Base-by-base conservation (phyloP, 92 coral and sea anemone genomes). In the Siderastrea siderea region DNA sequence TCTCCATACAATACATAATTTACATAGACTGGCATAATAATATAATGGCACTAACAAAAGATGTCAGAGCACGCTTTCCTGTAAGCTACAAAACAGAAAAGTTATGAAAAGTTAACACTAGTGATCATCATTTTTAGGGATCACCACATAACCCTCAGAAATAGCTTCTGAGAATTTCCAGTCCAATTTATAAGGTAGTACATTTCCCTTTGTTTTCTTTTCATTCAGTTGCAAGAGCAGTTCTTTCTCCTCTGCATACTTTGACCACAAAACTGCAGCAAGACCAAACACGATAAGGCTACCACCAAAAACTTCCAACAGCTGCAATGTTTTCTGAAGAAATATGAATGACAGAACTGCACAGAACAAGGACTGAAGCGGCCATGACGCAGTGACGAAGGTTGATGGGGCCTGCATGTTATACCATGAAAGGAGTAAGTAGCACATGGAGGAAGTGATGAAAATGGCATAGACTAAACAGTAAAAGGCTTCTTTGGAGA, bases 371-470 rank as follows among this genome's bases (percentile, higher is more conserved):
- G 85, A 49, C 71, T 88, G 88, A 1, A 88, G 81, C 0, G 91
- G 91, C 88, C 88, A 88, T 12, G 91, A 79, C 5, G 88, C 88
- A 14, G 91, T 83, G 48, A 88, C 88, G 11, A 88, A 6, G 15
- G 91, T 81, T 16, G 91, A 66, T 12, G 88, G 85, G 7, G 77
- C 79, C 48, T 88, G 88, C 91, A 88, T 88, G 58, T 88, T 88
- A 74, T 88, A 88, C 91, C 91, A 88, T 7, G 91, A 71, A 17
- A 82, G 71, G 13, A 88, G 88, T 47, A 88, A 26, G 87, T 74
- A 83, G 19, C 91, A 88, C 81, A 88, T 48, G 11, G 85, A 11
- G 0, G 91, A 88, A 5, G 91, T 50, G 63, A 88, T 44, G 12
- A 88, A 82, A 48, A 88, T 82, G 45, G 91, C 91, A 55, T 88